phyloP scores from a whole-genome alignment of 2,797 vertebrate genomes.

The Anableps anableps region DNA sequence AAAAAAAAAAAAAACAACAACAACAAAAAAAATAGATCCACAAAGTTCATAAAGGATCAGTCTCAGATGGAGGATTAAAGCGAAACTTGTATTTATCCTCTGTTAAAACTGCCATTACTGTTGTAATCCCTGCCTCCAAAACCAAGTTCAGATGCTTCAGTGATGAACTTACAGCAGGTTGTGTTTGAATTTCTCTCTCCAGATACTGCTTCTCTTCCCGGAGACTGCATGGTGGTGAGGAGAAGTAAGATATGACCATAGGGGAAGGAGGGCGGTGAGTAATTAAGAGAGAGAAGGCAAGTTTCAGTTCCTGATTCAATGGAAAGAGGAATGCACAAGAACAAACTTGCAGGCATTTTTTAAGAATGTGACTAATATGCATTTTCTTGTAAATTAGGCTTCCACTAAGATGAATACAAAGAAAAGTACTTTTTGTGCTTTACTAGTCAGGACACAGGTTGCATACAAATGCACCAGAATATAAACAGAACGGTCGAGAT shows the following conservation, averaged over 20 bases:
- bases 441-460: constrained; percentile 3
- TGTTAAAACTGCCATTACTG: constrained; percentile 37
- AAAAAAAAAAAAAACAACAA: neutral
- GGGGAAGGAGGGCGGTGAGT: constrained; percentile 6
- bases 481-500: neutral
- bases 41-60: constrained; percentile 36
- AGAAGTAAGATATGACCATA: neutral
- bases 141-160: constrained; percentile 38
- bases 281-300: constrained; percentile 9
- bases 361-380: constrained; percentile 21
- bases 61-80: constrained; percentile 37
- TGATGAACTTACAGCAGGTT: constrained; percentile 83
- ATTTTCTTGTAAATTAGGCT: constrained; percentile 8
- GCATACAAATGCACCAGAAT: neutral
- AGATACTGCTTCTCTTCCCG: constrained; percentile 86
- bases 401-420: neutral
- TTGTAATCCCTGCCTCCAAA: constrained; percentile 48
- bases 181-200: constrained; percentile 82
- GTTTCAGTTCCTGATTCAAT: constrained; percentile 50
- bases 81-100: constrained; percentile 53
- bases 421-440: neutral
- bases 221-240: constrained; percentile 77
- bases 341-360: neutral
- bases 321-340: constrained; percentile 29
- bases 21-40: neutral